A percentile compares a stretch with the other conserved stretches of the same genome.
phyloP scores from a whole-genome alignment of 2,113 vertebrate genomes.

The Colinus virginianus region DNA sequence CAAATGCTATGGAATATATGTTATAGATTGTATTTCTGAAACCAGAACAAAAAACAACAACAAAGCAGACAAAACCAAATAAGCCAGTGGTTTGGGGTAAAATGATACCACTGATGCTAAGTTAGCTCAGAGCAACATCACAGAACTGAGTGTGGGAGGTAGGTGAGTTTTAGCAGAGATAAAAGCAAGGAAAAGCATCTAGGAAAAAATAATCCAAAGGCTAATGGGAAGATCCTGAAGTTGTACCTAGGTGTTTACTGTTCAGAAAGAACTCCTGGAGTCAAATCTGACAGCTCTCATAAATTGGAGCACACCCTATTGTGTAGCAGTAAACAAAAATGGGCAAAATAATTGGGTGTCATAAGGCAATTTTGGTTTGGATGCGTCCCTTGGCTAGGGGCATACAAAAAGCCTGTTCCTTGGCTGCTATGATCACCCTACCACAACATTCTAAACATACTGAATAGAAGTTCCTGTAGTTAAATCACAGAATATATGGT shows the following conservation, averaged over 20 bases:
- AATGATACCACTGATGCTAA: neutral
- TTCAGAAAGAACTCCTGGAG: neutral
- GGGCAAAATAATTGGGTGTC: neutral
- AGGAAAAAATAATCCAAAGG: neutral
- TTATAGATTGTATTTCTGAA: neutral
- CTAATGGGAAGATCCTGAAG: neutral
- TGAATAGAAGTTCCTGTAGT: neutral
- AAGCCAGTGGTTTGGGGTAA: neutral
- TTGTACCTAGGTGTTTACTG: no score
- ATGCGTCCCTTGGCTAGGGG: neutral
- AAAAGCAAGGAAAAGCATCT: neutral
- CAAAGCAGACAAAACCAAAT: neutral
- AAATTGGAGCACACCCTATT: neutral
- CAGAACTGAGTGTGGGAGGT: neutral
- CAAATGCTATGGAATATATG: neutral
- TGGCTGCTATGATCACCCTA: no score
- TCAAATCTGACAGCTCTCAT: neutral
- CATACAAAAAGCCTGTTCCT: no score
- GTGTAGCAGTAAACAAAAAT: neutral
- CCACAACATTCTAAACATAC: fast-evolving
- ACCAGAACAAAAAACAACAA: neutral
- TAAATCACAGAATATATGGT: neutral
- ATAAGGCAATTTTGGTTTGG: neutral
- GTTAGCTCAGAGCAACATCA: neutral
- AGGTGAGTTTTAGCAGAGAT: neutral